Conservation (phyloP, 2,888 invertebrate genomes). For the Ornithoptera priamus region DNA sequence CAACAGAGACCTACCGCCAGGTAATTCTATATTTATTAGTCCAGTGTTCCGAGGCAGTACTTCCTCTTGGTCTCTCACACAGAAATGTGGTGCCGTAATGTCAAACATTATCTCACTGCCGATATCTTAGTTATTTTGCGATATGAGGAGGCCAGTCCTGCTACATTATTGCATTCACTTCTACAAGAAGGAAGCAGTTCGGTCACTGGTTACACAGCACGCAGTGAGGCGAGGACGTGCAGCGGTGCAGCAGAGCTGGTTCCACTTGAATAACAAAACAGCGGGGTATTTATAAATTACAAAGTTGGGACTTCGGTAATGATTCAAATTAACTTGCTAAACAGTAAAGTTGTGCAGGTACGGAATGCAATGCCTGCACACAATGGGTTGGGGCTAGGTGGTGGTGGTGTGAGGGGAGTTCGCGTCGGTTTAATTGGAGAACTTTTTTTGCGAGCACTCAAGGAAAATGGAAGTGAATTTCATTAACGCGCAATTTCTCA, state of each 20-base stretch:
- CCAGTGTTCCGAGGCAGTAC: too few relatives aligned
- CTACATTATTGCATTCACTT: too few relatives aligned
- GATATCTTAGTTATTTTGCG: too few relatives aligned
- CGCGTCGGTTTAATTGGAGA: constrained; percentile 56
- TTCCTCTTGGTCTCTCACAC: too few relatives aligned
- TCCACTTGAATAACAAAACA: background rate
- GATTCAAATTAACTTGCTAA: constrained; percentile 19
- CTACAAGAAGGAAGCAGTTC: background rate
- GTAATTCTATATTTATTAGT: too few relatives aligned
- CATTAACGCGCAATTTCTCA: constrained; percentile 52
- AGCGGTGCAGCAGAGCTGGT: background rate
- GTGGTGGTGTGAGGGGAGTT: constrained; percentile 20
- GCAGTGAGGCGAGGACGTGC: background rate
- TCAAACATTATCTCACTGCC: too few relatives aligned
- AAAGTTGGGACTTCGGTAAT: constrained; percentile 2
- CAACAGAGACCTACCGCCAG: too few relatives aligned
- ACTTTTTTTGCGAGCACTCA: constrained; percentile 44
- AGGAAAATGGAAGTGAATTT: constrained; percentile 53
- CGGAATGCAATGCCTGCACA: constrained; percentile 23
- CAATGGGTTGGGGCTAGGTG: constrained; percentile 3
- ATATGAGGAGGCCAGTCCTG: too few relatives aligned
- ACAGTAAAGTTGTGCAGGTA: constrained; percentile 13
- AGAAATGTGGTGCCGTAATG: too few relatives aligned
- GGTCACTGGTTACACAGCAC: background rate
- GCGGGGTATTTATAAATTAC: constrained; percentile 3